A percentile compares a stretch with the other conserved stretches of the same genome.
These are phyloP conservation scores for Coranthus polyacanthus DNA, from an alignment of 2,797 vertebrate species.

Conservation along the genomic window DNA sequence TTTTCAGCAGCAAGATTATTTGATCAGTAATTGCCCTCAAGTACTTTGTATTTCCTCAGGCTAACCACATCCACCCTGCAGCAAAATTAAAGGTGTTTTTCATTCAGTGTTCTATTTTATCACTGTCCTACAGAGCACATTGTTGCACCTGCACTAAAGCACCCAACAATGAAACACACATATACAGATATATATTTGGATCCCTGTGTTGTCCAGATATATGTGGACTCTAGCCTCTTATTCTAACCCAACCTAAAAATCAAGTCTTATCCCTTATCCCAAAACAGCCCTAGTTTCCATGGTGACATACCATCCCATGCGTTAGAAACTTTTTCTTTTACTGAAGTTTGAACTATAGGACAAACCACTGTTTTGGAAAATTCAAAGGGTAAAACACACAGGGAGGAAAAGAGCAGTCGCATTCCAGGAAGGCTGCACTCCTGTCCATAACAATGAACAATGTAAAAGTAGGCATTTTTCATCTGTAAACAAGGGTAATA, in stretches of 20 bases:
- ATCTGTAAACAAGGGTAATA: not conserved
- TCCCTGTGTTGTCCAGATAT: too few species aligned
- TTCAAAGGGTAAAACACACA: constrained; percentile 19
- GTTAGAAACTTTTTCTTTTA: constrained; percentile 4
- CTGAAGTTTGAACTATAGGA: constrained; percentile 11
- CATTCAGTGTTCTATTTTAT: constrained; percentile 48
- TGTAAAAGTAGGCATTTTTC: not conserved
- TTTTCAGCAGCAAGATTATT: constrained; percentile 52
- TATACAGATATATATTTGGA: too few species aligned
- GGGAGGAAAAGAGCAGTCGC: not conserved
- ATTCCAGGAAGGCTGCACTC: not conserved
- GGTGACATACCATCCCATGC: too few species aligned
- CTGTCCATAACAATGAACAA: constrained; percentile 3
- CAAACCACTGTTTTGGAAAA: constrained; percentile 14
- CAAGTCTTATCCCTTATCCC: too few species aligned
- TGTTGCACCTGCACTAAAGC: not conserved
- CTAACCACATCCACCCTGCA: constrained; percentile 32
- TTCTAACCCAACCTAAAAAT: too few species aligned
- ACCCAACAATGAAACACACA: constrained; percentile 9
- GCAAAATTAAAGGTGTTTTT: constrained; percentile 61
- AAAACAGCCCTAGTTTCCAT: too few species aligned
- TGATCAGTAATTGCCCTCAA: constrained; percentile 56
- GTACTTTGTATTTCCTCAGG: constrained; percentile 38
- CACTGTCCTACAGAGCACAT: constrained; percentile 22
- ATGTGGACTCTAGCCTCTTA: too few species aligned